phyloP scores from a whole-genome alignment of 2,113 vertebrate genomes.

The Dermatemys mawii region DNA sequence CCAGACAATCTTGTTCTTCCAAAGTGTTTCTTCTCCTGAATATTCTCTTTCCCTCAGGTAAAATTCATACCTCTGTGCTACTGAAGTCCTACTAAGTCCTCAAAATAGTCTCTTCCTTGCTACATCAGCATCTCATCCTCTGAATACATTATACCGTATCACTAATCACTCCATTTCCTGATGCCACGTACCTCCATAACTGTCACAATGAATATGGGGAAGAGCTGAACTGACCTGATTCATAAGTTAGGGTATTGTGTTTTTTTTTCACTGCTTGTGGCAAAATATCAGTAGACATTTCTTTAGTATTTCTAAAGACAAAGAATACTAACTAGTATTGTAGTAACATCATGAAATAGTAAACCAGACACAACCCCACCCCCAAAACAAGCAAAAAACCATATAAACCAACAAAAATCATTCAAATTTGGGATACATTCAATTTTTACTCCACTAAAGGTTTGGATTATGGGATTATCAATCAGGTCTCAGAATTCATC shows the following conservation, averaged over 20 bases:
- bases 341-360: neutral
- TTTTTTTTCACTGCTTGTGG: neutral
- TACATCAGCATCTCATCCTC: constrained; percentile 24
- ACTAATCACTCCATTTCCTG: neutral
- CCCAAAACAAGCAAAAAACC: neutral
- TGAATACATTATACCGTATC: constrained; percentile 21
- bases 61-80: constrained; percentile 30
- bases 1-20: neutral
- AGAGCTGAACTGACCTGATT: constrained; percentile 48
- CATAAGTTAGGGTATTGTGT: neutral
- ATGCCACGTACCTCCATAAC: constrained; percentile 47
- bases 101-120: constrained; percentile 29
- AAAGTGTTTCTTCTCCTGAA: neutral
- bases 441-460: neutral
- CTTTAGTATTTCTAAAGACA: neutral
- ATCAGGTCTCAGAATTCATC: neutral
- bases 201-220: constrained; percentile 52
- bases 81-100: constrained; percentile 31
- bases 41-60: neutral
- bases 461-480: neutral
- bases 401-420: accelerated
- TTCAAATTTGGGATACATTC: neutral
- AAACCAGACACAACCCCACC: neutral
- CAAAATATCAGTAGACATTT: neutral
- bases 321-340: neutral